Percentiles rank a stretch among this genome's conserved stretches.
Conservation (phyloP, 2,113 vertebrate species). For the Prunella himalayana region DNA sequence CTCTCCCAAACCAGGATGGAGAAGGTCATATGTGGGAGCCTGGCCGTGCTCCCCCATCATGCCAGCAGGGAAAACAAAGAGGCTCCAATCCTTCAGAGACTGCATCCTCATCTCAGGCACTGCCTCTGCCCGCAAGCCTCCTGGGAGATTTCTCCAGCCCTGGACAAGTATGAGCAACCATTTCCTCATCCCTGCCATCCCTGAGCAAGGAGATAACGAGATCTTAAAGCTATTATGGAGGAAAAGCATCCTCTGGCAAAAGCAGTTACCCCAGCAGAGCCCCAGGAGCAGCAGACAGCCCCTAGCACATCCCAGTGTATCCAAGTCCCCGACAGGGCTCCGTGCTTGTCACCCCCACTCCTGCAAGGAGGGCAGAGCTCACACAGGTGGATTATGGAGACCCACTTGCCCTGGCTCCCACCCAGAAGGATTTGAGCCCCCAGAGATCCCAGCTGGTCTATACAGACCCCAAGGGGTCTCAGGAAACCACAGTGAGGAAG, state of each 20-base stretch:
- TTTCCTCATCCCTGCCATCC: not conserved
- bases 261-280: not conserved
- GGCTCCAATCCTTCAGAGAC: rapidly evolving
- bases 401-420: not conserved
- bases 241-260: slow-evolving; percentile 1
- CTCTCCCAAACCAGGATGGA: rapidly evolving
- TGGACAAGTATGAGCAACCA: slow-evolving; percentile 15
- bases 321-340: not conserved
- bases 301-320: not conserved
- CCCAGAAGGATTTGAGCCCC: not conserved
- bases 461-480: rapidly evolving
- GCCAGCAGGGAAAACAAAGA: not conserved
- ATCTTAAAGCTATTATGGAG: not conserved
- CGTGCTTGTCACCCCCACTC: not conserved
- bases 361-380: not conserved
- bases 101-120: not conserved
- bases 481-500: not conserved
- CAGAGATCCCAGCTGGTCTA: not conserved
- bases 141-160: not conserved
- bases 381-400: rapidly evolving
- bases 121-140: not conserved
- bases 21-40: not conserved
- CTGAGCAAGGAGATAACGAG: not conserved
- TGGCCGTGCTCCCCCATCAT: rapidly evolving
- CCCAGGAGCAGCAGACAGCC: not conserved